Evolutionary conservation across 2,113 vertebrate species (phyloP).

Genomic region (Hemicordylus capensis): DNA sequence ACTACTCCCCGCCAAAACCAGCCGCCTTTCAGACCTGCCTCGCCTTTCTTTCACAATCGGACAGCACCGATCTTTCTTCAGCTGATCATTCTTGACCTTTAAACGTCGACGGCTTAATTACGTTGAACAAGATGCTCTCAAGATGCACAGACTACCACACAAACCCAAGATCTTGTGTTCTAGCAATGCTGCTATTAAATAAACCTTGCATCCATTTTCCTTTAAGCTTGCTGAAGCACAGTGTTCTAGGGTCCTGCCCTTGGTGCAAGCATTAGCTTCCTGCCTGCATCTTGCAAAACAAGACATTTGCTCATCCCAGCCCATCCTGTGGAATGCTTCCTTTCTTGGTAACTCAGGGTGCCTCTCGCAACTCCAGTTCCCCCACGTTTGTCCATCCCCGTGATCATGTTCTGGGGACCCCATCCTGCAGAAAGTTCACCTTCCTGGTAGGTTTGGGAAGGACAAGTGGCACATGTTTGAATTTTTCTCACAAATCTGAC

Average conservation of each 20-base stretch:
- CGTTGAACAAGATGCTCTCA: background rate
- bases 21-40: background rate
- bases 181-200: background rate
- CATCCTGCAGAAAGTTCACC: too few species aligned
- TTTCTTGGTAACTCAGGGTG: too few species aligned
- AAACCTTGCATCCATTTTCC: background rate
- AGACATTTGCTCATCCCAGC: too few species aligned
- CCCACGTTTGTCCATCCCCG: too few species aligned
- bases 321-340: too few species aligned
- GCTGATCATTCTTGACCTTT: conserved; percentile 14
- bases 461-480: too few species aligned
- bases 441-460: too few species aligned
- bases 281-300: background rate
- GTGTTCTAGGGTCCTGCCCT: fast-evolving
- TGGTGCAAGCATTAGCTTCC: background rate
- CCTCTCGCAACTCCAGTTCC: too few species aligned
- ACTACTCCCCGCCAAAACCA: conserved; percentile 32
- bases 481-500: too few species aligned
- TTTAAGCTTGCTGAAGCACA: too few species aligned
- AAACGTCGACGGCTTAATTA: background rate
- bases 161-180: background rate
- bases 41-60: background rate
- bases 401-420: too few species aligned
- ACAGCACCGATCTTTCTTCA: background rate
- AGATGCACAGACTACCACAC: background rate